A percentile compares a stretch with the other conserved stretches of the same genome.
Conservation (phyloP, 2,113 vertebrate species). For the Felis catus region DNA sequence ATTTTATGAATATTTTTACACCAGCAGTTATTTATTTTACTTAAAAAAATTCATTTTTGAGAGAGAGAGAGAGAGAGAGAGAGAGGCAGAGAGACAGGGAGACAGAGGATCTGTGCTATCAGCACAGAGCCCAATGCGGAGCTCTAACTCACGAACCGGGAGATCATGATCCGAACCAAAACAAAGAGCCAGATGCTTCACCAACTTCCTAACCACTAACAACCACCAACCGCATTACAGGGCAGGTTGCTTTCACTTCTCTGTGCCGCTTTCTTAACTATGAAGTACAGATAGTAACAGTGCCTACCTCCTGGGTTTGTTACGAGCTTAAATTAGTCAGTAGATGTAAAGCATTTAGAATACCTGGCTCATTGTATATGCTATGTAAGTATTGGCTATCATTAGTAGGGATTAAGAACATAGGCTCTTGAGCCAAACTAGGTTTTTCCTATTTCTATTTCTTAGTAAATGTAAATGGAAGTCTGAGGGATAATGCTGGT, state of each 20-base stretch:
- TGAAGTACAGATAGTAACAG: background rate
- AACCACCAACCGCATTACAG: no score
- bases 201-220: no score
- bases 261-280: background rate
- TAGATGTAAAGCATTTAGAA: background rate
- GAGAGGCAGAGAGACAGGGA: no score
- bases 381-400: background rate
- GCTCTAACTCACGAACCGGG: no score
- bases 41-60: no score
- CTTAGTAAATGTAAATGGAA: background rate
- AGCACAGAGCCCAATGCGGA: no score
- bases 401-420: background rate
- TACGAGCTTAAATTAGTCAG: background rate
- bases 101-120: no score
- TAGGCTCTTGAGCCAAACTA: background rate
- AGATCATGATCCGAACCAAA: no score
- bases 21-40: background rate
- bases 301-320: background rate
- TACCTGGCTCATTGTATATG: background rate
- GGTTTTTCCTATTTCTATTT: background rate
- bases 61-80: no score
- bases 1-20: background rate
- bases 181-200: no score
- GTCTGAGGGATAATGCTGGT: background rate
- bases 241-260: background rate